Base-by-base conservation (phyloP, 2,888 invertebrate genomes). In the Charanyca ferruginea region DNA sequence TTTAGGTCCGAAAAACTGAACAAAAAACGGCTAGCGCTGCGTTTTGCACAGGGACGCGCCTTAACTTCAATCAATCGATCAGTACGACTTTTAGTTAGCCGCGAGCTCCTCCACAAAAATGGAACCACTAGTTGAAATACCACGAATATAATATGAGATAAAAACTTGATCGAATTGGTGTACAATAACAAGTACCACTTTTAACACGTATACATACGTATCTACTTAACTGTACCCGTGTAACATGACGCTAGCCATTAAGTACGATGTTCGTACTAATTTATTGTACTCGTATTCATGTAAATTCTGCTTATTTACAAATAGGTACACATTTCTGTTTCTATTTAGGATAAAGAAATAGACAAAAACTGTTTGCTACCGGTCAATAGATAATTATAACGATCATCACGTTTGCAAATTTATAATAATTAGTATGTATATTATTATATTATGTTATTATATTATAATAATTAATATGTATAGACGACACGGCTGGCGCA, bases 241-340 rank as follows among this genome's bases (percentile, higher is more conserved):
- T 35, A 66, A 70, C 25, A 57, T 11, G 45, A 70, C 57, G 41
- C 57, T 28, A 23, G 16, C 18, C 38, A 9, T 35, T 71, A 38
- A 28, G 23, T 68, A 22, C 52, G 1, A 22, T n/a, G 23, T 45
- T 45, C 44, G 11, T 28, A 45, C 42, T 48, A 20, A 25, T 25
- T 11, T 11, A 11, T 11, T 32, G 9, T 9, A 45, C 51, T 25
- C 18, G 22, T n/a, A 7, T 18, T 35, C 45, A 52, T 41, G 28
- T 38, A 49, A 54, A 64, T 54, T 28, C 18, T 28, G n/a, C 48
- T 25, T 48, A 52, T 47, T 57, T 42, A 41, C 44, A 22, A 23
- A 49, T 65, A 35, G 3, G 32, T 22, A 13, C 13, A 25, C 9
- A n/a, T 23, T 65, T 49, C 22, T 0, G 16, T 44, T 45, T 51